Evolutionary conservation across 2,797 vertebrate genomes (phyloP).

Genomic region (Channallabes apus): DNA sequence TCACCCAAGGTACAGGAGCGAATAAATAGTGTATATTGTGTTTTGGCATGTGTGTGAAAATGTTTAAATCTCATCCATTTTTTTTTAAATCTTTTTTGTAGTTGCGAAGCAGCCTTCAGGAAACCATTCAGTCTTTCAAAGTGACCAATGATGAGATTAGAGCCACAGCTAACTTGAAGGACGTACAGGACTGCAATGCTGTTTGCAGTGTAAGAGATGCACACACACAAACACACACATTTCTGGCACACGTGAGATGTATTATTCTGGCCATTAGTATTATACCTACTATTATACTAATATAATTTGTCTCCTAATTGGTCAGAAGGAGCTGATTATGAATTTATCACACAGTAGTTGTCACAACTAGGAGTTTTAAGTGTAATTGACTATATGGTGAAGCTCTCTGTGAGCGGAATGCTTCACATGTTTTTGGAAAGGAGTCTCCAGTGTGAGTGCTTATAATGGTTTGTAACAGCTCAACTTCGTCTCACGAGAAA

Average conservation of each 20-base stretch:
- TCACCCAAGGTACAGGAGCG: slow-evolving; percentile 79
- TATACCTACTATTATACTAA: too few species aligned
- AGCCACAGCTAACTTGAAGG: slow-evolving; percentile 62
- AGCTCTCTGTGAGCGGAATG: neutral
- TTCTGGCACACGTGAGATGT: neutral
- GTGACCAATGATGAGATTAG: slow-evolving; percentile 90
- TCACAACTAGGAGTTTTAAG: neutral
- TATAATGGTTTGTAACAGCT: neutral
- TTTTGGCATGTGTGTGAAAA: neutral
- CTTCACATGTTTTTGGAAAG: neutral
- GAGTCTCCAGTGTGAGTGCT: neutral
- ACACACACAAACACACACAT: neutral
- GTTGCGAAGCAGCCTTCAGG: slow-evolving; percentile 83
- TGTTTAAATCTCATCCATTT: slow-evolving; percentile 13
- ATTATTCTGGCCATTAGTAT: neutral
- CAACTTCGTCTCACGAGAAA: too few species aligned
- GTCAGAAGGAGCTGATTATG: neutral
- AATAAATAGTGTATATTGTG: neutral
- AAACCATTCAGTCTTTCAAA: slow-evolving; percentile 87
- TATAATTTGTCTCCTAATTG: neutral
- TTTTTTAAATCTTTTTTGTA: slow-evolving; percentile 55
- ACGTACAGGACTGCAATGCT: slow-evolving; percentile 73
- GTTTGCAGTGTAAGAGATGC: slow-evolving; percentile 82
- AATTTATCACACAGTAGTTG: neutral
- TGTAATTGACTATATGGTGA: neutral